Evolutionary conservation across 1,140 invertebrate genomes (phyloP), one percentile per base, ranked within the genome.

Genomic region (Drosophila orosa): DNA sequence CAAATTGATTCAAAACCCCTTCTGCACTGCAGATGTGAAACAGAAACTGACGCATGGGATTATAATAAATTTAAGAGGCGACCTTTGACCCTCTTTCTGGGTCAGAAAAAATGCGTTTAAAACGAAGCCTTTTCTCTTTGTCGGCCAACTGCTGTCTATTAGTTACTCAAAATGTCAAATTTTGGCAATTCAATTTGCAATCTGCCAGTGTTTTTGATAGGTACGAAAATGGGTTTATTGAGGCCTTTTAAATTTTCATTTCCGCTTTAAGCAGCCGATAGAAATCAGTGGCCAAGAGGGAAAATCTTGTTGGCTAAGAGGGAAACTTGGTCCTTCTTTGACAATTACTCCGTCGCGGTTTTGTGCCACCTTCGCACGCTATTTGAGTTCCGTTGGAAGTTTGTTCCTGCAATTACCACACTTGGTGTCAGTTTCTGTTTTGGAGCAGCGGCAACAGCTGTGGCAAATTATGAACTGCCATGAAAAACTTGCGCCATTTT

Each of bases 401-500:
- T 69, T 33, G 31, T 48, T 29, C 24, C 2, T 10, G 19, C 42
- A 71, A 71, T 71, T 69, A 71, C 67, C 27, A 39, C 67, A 40
- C 65, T 68, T 54, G 35, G 45, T 66, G 29, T 27, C 22, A 44
- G 65, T 66, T 68, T 68, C 33, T 35, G 31, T 31, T 31, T 54
- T 29, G 17, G 13, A 42, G 25, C 22, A 17, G 39, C 57, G 19
- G 33, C 44, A 68, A 42, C 68, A 72, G 50, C 68, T 71, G 68
- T 33, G 52, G 27, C 33, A 56, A 73, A 56, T 80, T 75, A 71
- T 80, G 63, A 62, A 80, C 57, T 72, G 71, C 37, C 52, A 59
- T 66, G 54, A 62, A 84, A 75, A 83, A 62, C 62, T 81, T 77
- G 50, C 15, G 27, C 29, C 50, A 62, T 86, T 86, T 78, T 35